Evolutionary conservation across 2,113 vertebrate species (phyloP).

Genomic region (Poicephalus meyeri): DNA sequence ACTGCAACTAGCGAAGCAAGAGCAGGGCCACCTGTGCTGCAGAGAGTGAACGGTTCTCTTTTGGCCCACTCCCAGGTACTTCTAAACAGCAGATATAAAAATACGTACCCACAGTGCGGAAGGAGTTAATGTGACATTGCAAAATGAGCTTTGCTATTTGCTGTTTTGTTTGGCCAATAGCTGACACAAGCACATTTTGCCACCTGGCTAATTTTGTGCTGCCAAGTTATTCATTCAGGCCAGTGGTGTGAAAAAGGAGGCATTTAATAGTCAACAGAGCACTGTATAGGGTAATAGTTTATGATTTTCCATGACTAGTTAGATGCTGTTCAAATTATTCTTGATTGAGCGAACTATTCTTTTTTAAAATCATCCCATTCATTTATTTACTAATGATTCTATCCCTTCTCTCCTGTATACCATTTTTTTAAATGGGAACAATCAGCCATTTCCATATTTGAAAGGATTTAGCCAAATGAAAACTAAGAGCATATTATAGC

Average conservation of each 20-base stretch:
- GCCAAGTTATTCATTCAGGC: conserved; percentile 77
- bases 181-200: conserved; percentile 75
- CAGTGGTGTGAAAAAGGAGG: conserved; percentile 79
- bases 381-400: conserved; percentile 53
- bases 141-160: conserved; percentile 67
- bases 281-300: conserved; percentile 75
- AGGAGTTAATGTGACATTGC: conserved; percentile 72
- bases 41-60: not conserved
- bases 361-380: conserved; percentile 53
- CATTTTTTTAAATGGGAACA: not conserved
- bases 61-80: conserved; percentile 16
- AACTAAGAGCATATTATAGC: not conserved
- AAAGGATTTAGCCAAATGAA: not conserved
- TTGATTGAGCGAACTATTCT: conserved; percentile 64
- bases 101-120: not conserved
- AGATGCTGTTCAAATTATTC: conserved; percentile 61
- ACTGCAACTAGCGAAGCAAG: rapidly evolving
- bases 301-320: conserved; percentile 74
- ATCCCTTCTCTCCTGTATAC: not conserved
- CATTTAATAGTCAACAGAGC: conserved; percentile 76
- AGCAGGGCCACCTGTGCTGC: not conserved
- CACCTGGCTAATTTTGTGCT: conserved; percentile 75
- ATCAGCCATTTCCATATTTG: conserved; percentile 3
- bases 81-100: not conserved
- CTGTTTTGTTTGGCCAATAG: conserved; percentile 74